Conservation (phyloP, 2,888 invertebrate genomes). For the Yponomeuta malinellus region DNA sequence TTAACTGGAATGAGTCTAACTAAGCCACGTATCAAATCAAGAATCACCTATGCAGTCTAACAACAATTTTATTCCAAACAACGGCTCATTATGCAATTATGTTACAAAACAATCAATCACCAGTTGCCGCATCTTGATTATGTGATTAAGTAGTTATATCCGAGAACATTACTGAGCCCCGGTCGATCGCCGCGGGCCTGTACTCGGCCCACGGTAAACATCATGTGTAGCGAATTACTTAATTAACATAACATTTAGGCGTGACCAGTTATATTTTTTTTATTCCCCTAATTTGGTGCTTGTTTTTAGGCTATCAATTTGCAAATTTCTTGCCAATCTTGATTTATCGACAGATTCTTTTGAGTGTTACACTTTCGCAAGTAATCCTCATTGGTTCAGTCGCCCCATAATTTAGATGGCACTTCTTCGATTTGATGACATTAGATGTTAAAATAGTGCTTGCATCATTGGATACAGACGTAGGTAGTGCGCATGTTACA, state of each 20-base stretch:
- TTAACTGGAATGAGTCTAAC: background rate
- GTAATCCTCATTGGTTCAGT: background rate
- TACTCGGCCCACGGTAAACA: slow-evolving; percentile 14
- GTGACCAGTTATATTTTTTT: background rate
- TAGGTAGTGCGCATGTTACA: background rate
- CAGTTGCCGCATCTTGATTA: slow-evolving; percentile 49
- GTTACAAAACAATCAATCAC: slow-evolving; percentile 30
- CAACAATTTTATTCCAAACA: slow-evolving; percentile 14
- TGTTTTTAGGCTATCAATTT: background rate
- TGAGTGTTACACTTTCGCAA: background rate
- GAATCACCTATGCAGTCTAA: background rate
- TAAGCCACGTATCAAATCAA: background rate
- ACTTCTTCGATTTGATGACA: background rate
- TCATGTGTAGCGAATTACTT: slow-evolving; percentile 16
- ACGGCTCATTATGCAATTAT: slow-evolving; percentile 34
- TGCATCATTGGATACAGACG: background rate
- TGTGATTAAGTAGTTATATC: slow-evolving; percentile 52
- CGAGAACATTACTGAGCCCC: slow-evolving; percentile 17
- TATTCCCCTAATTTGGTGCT: background rate
- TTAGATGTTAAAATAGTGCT: background rate
- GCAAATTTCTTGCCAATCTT: background rate
- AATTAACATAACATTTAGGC: slow-evolving; percentile 14
- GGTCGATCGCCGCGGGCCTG: background rate
- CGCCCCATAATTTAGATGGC: background rate
- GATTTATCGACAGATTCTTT: background rate